Evolutionary conservation across 2,113 vertebrate species (phyloP), one percentile per base, ranked within the genome.

Genomic region (Nothobranchius kuhntae): DNA sequence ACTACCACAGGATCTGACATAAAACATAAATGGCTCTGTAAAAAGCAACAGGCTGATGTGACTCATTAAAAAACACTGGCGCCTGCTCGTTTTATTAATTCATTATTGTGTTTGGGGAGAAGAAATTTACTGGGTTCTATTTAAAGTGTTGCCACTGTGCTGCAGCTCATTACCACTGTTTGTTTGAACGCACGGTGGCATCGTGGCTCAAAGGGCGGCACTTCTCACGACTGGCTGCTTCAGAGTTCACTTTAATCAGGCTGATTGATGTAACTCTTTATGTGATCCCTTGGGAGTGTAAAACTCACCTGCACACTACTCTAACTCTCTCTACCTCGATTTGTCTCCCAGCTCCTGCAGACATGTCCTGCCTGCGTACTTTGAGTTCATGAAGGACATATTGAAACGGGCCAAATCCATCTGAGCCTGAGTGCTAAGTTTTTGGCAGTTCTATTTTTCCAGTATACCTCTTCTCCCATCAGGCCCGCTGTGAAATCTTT

Each of bases 31-130:
- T 90, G 89, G 83, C 86, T 86, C 85, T 84, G 81, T 91, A 89
- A 91, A 92, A 90, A 87, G 84, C 85, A 85, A 80, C 82, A 79
- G 79, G 84, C 87, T 88, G 89, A 89, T 90, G 90, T 90, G 92
- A 90, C 90, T 93, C 90, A 93, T 93, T 92, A 93, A 93, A 92
- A 90, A 85, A 82, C 77, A 55, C 85, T 89, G 91, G 91, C 86
- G 91, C 91, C 92, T 89, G 90, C 85, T 89, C 72, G 78, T 91
- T 66, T 91, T 90, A 92, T 91, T 90, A 92, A 91, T 92, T 92
- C 84, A 88, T 91, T 87, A 89, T 88, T 89, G 86, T 89, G 87
- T 91, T 90, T 84, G 72, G 71, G 82, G 73, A 87, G 81, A 77
- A 71, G 82, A 66, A 80, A 55, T 68, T 77, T 67, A 69, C 71